These are phyloP conservation scores for Drosophila kikkawai DNA, from an alignment of 1,140 invertebrate genomes.

Conservation along the genomic window DNA sequence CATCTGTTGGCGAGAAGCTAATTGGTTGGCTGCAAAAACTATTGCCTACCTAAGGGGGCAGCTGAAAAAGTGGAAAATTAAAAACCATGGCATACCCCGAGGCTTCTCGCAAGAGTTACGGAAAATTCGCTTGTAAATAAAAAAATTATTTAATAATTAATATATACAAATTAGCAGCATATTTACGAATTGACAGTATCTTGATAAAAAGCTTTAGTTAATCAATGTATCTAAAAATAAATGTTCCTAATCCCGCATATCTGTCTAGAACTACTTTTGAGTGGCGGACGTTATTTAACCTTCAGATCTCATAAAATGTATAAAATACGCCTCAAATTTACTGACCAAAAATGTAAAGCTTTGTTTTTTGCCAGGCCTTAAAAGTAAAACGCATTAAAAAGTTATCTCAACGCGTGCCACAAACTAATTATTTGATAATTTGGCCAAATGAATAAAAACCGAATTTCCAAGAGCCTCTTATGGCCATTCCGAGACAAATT, in stretches of 20 bases:
- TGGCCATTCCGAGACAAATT: slow-evolving; percentile 58
- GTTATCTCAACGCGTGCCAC: slow-evolving; percentile 31
- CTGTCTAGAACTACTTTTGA: not conserved
- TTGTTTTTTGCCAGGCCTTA: slow-evolving; percentile 20
- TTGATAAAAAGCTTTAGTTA: not conserved
- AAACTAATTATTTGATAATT: slow-evolving; percentile 51
- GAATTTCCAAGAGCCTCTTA: slow-evolving; percentile 17
- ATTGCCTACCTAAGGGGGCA: slow-evolving; percentile 24
- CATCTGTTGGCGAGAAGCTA: not conserved
- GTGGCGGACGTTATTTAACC: not conserved
- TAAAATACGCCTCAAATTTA: slow-evolving; percentile 15
- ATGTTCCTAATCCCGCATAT: too few species aligned
- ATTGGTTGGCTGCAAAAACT: not conserved
- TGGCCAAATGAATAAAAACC: slow-evolving; percentile 37
- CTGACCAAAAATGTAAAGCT: not conserved
- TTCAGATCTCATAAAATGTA: slow-evolving; percentile 15
- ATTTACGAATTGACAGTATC: not conserved
- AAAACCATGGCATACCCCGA: slow-evolving; percentile 26
- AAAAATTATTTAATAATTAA: not conserved
- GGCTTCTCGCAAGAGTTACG: not conserved
- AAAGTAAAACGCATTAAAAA: slow-evolving; percentile 28
- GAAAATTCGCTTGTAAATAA: not conserved
- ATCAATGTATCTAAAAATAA: not conserved
- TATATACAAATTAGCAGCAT: not conserved
- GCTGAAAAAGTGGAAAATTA: rapidly evolving